Conservation (phyloP, 2,888 invertebrate genomes). For the Merodon equestris region DNA sequence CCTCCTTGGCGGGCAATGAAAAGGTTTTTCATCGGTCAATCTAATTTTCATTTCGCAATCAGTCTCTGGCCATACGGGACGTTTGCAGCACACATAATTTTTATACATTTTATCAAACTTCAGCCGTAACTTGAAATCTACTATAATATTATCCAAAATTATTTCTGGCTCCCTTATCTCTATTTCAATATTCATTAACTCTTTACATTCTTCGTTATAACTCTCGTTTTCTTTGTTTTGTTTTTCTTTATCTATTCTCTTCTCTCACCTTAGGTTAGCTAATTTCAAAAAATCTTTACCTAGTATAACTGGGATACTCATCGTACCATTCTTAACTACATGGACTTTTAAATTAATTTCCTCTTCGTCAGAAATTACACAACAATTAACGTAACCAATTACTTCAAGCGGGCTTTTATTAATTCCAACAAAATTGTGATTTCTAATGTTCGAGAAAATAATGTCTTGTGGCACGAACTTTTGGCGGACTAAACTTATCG, state of each 20-base stretch:
- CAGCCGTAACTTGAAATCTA: not conserved
- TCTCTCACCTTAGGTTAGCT: conserved; percentile 8
- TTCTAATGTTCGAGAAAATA: conserved; percentile 9
- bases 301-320: conserved; percentile 15
- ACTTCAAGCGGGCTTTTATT: not conserved
- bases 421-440: conserved; percentile 4
- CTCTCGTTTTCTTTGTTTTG: not conserved
- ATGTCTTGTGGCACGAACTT: not conserved
- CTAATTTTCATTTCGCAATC: not conserved
- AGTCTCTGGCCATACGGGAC: not conserved
- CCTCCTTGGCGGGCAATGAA: conserved; percentile 6
- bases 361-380: not conserved
- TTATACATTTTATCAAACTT: not conserved
- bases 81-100: not conserved
- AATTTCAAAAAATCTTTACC: conserved; percentile 29
- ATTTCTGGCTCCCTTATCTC: not conserved
- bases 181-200: not conserved
- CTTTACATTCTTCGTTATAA: too few relatives aligned
- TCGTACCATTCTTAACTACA: conserved; percentile 20
- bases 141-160: not conserved
- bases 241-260: not conserved
- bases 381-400: not conserved
- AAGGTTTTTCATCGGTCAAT: not conserved
- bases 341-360: conserved; percentile 12
- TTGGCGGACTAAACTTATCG: conserved; percentile 9